Conservation (phyloP, 2,113 vertebrate genomes). For the Calyptommatus sinebrachiatus region DNA sequence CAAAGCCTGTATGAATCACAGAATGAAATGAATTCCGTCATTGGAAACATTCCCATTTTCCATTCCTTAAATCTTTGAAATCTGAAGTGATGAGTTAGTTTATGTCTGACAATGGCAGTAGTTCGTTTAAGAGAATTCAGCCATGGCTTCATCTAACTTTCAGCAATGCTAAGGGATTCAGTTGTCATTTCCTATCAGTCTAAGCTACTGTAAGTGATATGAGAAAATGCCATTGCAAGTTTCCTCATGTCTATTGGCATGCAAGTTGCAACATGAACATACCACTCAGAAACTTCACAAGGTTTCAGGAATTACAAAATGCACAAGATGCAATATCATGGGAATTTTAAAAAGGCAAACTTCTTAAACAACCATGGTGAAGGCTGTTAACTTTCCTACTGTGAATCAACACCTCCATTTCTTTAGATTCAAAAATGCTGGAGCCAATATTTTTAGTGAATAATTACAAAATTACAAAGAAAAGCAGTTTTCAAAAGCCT, state of each 20-base stretch:
- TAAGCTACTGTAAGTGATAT: background rate
- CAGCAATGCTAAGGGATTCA: background rate
- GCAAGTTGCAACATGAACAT: conserved; percentile 3
- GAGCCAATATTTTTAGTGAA: background rate
- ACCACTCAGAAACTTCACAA: background rate
- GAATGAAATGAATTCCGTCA: background rate
- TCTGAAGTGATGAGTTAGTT: background rate
- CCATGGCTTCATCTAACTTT: conserved; percentile 1
- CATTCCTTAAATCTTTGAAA: background rate
- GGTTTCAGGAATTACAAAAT: conserved; percentile 17
- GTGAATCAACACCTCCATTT: background rate
- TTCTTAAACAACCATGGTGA: background rate
- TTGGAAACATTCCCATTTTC: conserved; percentile 10
- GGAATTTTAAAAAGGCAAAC: background rate
- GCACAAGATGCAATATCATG: background rate
- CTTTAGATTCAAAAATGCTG: background rate
- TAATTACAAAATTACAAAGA: background rate
- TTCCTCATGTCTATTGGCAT: background rate
- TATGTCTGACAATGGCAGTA: conserved; percentile 5
- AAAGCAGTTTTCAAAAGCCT: background rate
- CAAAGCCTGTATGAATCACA: background rate
- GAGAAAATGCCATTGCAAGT: conserved; percentile 4
- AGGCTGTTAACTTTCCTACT: background rate
- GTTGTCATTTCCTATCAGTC: background rate
- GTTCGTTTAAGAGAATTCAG: conserved; percentile 1